Base-by-base conservation (phyloP, 2,797 vertebrate species). In the Tangara arthus region DNA sequence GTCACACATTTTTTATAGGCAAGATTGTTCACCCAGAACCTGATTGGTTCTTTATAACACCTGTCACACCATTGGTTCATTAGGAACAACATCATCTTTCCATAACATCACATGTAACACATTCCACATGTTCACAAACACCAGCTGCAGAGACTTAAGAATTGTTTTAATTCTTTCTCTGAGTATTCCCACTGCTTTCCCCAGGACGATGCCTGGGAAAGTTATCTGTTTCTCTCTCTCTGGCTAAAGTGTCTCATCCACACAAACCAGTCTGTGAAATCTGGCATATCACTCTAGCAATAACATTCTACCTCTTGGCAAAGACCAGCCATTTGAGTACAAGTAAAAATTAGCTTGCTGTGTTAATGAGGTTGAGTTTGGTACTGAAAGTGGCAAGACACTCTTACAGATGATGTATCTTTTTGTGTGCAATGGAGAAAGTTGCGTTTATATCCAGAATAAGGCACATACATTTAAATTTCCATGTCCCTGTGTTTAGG, bases 391-490 rank as follows among this genome's bases (percentile, higher is more conserved):
- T 27, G 15, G 9, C 28, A 85, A 55, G 18, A 55, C 12, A 26
- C 5, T 2, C 0, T 35, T 71, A 35, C 2, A 63, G 30, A 26
- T 37, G 28, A 30, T 50, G 3, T 0, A 0, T 35, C 3, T 59
- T 57, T 56, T 39, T 72, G 32, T 26, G 27, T 50, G 15, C 23
- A 46, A 2, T 57, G n/a, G 34, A 57, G 46, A 32, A 4, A 68
- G 27, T 15, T 42, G 17, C 26, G 37, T 20, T 76, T 65, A 49
- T 10, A 32, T 53, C 34, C 16, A 41, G 37, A 89, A 64, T 24
- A 49, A 94, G 87, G 7, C 8, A 55, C 15, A 6, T 3, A 5
- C 6, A 39, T 64, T 71, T 75, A 34, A 35, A 64, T 91, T 84
- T 60, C 26, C 14, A 34, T 2, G 1, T 39, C 28, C 30, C 6